Conservation (phyloP, 2,113 vertebrate genomes). For the Pseudolaguvia tuberculata region DNA sequence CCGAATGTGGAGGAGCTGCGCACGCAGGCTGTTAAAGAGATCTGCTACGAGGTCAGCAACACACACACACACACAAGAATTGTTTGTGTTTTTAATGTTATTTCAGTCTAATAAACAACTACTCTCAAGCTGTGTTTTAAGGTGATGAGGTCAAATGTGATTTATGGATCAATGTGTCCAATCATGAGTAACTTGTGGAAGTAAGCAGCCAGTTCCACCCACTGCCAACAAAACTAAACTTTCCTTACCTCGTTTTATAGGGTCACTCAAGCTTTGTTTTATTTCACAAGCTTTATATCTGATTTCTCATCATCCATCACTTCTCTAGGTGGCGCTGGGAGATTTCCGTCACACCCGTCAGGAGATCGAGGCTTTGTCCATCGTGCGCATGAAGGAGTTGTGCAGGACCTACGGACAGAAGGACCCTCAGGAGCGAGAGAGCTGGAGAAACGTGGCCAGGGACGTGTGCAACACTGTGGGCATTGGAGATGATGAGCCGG, state of each 20-base stretch:
- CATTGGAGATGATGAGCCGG: conserved; percentile 65
- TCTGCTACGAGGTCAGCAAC: conserved; percentile 76
- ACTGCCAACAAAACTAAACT: too few species aligned
- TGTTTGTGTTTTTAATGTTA: too few species aligned
- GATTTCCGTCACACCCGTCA: conserved; percentile 83
- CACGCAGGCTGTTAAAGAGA: conserved; percentile 87
- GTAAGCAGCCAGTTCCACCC: too few species aligned
- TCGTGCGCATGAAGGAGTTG: conserved; percentile 86
- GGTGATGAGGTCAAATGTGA: too few species aligned
- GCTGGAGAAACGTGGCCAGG: conserved; percentile 77
- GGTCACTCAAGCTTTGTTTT: too few species aligned
- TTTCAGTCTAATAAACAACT: too few species aligned
- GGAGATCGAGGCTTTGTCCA: conserved; percentile 83
- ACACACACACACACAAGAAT: background rate
- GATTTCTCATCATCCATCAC: too few species aligned
- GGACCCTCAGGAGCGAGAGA: conserved; percentile 72
- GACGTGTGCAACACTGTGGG: conserved; percentile 87
- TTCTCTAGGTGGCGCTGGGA: conserved; percentile 74
- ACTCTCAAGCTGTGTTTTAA: too few species aligned
- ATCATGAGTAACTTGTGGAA: too few species aligned
- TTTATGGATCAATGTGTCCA: too few species aligned
- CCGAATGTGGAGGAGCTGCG: conserved; percentile 77
- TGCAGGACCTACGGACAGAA: conserved; percentile 78
- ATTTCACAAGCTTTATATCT: too few species aligned
- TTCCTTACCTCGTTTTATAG: too few species aligned